phyloP scores from a whole-genome alignment of 2,888 invertebrate species.

The Brachyopa scutellaris region DNA sequence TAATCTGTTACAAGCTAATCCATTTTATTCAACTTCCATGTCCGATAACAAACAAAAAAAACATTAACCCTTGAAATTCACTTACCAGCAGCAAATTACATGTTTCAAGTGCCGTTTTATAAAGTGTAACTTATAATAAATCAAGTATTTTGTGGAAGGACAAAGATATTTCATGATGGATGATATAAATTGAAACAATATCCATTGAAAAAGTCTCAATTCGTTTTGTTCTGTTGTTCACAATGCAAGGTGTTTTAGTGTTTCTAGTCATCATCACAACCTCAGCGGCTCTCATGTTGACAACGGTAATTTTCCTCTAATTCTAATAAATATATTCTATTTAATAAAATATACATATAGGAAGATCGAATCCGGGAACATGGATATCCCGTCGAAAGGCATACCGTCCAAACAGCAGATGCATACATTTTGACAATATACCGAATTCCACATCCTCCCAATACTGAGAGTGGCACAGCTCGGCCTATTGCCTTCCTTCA shows the following conservation, averaged over 20 bases:
- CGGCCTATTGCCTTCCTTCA: conserved; percentile 84
- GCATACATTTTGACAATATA: conserved; percentile 92
- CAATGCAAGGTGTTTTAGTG: conserved; percentile 42
- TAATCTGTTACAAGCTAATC: conserved; percentile 21
- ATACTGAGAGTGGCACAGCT: conserved; percentile 49
- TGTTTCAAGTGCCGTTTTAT: not conserved
- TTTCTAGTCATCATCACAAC: not conserved
- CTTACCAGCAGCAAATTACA: not conserved
- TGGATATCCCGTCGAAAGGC: conserved; percentile 87
- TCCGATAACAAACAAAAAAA: conserved; percentile 6
- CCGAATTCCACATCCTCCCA: conserved; percentile 85
- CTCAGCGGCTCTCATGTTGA: not conserved
- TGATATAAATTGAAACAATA: conserved; percentile 17
- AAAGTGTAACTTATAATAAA: not conserved
- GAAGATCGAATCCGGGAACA: conserved; percentile 76
- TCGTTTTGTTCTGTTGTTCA: not conserved
- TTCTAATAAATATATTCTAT: too few species aligned
- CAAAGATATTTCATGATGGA: conserved; percentile 23
- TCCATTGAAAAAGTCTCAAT: not conserved
- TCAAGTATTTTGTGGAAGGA: conserved; percentile 5
- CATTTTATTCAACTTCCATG: not conserved
- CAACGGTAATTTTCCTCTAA: not conserved
- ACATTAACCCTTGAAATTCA: not conserved
- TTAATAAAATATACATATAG: too few species aligned
- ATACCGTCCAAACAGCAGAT: conserved; percentile 88